These are phyloP conservation scores for Coturnix japonica DNA, from an alignment of 2,113 vertebrate genomes.

Conservation along the genomic window DNA sequence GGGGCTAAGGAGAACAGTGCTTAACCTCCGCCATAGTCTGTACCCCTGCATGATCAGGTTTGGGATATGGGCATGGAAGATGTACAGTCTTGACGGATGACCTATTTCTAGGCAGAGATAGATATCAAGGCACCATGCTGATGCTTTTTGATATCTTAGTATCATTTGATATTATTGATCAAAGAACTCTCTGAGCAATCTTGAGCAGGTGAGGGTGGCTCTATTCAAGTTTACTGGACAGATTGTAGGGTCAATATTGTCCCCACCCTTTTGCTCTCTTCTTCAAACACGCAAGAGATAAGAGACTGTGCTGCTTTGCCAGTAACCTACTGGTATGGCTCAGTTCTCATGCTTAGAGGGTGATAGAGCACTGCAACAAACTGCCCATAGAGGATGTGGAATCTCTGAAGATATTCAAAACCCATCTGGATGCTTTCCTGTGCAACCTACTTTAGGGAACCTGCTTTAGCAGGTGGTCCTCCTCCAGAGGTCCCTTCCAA, in stretches of 20 bases:
- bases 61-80: not conserved
- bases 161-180: not conserved
- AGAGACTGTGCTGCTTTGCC: not conserved
- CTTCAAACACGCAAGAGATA: not conserved
- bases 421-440: too few species aligned
- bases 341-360: not conserved
- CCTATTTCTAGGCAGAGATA: not conserved
- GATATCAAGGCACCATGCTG: not conserved
- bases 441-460: too few species aligned
- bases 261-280: not conserved
- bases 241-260: not conserved
- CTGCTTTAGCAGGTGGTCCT: too few species aligned
- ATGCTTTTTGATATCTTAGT: not conserved
- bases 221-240: not conserved
- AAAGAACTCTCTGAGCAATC: not conserved
- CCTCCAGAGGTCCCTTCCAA: too few species aligned
- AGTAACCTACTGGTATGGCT: not conserved
- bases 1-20: not conserved
- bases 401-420: too few species aligned
- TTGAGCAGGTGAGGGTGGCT: not conserved
- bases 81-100: not conserved
- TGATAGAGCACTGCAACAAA: too few species aligned
- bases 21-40: not conserved
- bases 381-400: too few species aligned
- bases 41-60: not conserved